A percentile compares a stretch with the other conserved stretches of the same genome.
These are phyloP conservation scores for Grus americana DNA, from an alignment of 2,113 vertebrate genomes.

Conservation along the genomic window DNA sequence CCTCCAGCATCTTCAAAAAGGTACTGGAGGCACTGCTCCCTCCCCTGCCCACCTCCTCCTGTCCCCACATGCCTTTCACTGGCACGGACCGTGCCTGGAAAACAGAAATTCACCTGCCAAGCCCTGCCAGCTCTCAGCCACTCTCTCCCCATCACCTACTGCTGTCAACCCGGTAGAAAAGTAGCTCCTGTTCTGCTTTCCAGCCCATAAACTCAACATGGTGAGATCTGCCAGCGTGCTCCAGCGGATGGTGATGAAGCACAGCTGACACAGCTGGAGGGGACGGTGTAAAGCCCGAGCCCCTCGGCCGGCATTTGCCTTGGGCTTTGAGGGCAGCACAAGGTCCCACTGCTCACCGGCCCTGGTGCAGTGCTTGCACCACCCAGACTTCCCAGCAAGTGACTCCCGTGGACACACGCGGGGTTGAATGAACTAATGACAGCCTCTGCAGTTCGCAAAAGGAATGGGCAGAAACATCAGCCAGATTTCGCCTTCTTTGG, in stretches of 20 bases:
- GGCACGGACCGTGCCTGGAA: fast-evolving
- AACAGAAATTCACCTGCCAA: background rate
- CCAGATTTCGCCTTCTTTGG: background rate
- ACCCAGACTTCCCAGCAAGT: background rate
- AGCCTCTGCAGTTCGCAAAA: background rate
- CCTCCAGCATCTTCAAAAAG: fast-evolving
- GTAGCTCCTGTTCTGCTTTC: background rate
- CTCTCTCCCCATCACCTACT: background rate
- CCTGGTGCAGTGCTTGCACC: background rate
- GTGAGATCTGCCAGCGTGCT: fast-evolving
- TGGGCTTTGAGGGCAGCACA: fast-evolving
- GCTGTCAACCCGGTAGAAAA: background rate
- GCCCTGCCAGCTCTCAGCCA: background rate
- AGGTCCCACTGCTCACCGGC: background rate
- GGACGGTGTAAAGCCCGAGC: fast-evolving
- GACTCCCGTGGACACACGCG: too few relatives aligned
- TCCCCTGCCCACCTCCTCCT: background rate
- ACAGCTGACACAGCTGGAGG: background rate
- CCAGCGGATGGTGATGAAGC: background rate
- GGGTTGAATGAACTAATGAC: background rate
- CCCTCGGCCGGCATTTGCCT: fast-evolving
- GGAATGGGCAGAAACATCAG: background rate
- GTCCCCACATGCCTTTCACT: background rate
- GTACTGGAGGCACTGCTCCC: fast-evolving
- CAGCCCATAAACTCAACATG: fast-evolving